These are phyloP conservation scores for Dromococcyx pavoninus DNA, from an alignment of 2,797 vertebrate genomes.

Conservation along the genomic window DNA sequence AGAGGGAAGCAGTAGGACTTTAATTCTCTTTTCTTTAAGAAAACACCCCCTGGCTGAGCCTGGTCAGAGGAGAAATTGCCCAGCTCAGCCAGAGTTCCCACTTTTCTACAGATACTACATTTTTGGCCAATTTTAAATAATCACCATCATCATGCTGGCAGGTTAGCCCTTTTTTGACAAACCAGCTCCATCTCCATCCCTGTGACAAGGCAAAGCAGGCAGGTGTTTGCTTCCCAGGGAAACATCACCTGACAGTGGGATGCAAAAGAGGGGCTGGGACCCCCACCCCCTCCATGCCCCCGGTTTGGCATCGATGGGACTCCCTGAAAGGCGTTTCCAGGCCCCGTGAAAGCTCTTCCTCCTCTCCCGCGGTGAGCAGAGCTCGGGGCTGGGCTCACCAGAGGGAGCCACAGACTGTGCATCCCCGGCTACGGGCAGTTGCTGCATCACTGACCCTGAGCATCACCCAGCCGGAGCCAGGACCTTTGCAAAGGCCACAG, in stretches of 20 bases:
- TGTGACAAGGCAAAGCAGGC: rapidly evolving
- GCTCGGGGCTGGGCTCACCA: conserved; percentile 8
- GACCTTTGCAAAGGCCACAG: no score
- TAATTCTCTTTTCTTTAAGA: neutral
- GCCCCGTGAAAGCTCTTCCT: rapidly evolving
- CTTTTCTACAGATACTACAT: neutral
- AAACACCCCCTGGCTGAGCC: rapidly evolving
- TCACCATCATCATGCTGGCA: neutral
- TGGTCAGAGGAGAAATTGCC: neutral
- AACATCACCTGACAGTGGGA: neutral
- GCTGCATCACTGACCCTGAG: neutral
- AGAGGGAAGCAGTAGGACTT: neutral
- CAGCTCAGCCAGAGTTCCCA: neutral
- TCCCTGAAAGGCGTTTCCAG: rapidly evolving
- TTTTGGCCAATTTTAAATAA: neutral
- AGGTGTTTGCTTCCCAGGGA: rapidly evolving
- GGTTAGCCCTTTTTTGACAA: neutral
- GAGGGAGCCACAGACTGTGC: conserved; percentile 57
- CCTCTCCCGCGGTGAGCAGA: neutral
- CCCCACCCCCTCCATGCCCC: rapidly evolving
- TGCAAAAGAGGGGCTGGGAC: neutral
- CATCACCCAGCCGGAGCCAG: neutral
- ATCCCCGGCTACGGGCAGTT: neutral
- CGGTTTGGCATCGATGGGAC: neutral
- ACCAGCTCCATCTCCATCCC: neutral